phyloP scores from a whole-genome alignment of 2,888 invertebrate species.

The Acanthoscelides obtectus region DNA sequence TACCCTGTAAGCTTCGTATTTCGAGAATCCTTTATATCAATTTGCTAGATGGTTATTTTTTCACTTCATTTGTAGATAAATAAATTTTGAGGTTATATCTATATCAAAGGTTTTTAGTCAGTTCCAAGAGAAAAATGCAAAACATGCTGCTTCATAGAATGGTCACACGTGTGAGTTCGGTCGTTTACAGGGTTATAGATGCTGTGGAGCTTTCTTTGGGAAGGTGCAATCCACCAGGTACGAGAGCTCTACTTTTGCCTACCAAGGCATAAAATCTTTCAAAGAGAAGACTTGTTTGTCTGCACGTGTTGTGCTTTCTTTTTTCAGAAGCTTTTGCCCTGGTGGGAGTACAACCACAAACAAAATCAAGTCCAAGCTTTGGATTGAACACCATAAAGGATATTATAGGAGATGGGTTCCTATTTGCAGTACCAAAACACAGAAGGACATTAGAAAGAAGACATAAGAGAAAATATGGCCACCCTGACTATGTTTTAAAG shows the following conservation, averaged over 20 bases:
- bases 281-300: too few species aligned
- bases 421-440: conserved; percentile 79
- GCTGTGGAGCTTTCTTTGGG: not conserved
- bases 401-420: conserved; percentile 66
- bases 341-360: conserved; percentile 11
- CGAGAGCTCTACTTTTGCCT: not conserved
- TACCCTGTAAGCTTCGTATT: too few species aligned
- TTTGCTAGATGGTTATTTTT: too few species aligned
- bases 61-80: too few species aligned
- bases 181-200: not conserved
- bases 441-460: conserved; percentile 74
- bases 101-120: too few species aligned
- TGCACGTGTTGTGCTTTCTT: conserved; percentile 7
- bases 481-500: conserved; percentile 64
- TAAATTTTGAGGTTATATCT: too few species aligned
- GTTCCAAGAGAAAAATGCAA: not conserved
- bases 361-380: not conserved
- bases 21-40: too few species aligned
- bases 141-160: not conserved
- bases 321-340: conserved; percentile 38
- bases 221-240: not conserved
- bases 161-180: not conserved
- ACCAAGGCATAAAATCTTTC: conserved; percentile 6
- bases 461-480: conserved; percentile 67
- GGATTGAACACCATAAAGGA: conserved; percentile 52